Evolutionary conservation across 2,113 vertebrate species (phyloP).

Genomic region (Anguilla rostrata): DNA sequence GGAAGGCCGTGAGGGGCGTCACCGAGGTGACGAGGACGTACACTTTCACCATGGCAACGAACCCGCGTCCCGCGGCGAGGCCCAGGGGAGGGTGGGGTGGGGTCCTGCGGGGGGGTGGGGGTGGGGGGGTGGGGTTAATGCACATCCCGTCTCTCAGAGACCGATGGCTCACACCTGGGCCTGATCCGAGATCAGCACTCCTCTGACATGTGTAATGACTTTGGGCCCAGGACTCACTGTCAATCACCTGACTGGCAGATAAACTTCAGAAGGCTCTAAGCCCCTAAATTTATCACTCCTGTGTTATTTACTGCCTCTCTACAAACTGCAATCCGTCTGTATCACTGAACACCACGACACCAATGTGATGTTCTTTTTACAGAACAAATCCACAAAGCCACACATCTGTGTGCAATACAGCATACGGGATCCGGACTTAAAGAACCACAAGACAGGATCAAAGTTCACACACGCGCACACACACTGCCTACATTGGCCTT

Average conservation of each 20-base stretch:
- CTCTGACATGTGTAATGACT: not conserved
- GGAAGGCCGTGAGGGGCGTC: slow-evolving; percentile 81
- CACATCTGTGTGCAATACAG: not conserved
- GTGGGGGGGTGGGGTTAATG: slow-evolving; percentile 24
- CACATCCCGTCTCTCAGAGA: not conserved
- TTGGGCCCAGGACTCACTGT: not conserved
- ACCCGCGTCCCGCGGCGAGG: slow-evolving; percentile 55
- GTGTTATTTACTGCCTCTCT: not conserved
- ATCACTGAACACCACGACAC: not conserved
- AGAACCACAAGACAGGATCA: not conserved
- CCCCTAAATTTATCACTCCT: no score
- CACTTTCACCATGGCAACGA: slow-evolving; percentile 79
- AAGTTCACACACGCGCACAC: not conserved
- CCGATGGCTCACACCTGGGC: no score
- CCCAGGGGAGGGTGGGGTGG: slow-evolving; percentile 33
- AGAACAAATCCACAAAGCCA: not conserved
- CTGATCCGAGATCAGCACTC: not conserved
- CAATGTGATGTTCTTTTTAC: not conserved
- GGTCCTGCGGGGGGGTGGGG: slow-evolving; percentile 49
- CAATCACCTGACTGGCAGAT: not conserved
- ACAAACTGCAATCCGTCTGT: not conserved
- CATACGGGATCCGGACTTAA: not conserved
- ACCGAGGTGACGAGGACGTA: slow-evolving; percentile 89
- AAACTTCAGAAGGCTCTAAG: not conserved
- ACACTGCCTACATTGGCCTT: not conserved